phyloP scores from a whole-genome alignment of 2,113 vertebrate species.

The Gambusia holbrooki region DNA sequence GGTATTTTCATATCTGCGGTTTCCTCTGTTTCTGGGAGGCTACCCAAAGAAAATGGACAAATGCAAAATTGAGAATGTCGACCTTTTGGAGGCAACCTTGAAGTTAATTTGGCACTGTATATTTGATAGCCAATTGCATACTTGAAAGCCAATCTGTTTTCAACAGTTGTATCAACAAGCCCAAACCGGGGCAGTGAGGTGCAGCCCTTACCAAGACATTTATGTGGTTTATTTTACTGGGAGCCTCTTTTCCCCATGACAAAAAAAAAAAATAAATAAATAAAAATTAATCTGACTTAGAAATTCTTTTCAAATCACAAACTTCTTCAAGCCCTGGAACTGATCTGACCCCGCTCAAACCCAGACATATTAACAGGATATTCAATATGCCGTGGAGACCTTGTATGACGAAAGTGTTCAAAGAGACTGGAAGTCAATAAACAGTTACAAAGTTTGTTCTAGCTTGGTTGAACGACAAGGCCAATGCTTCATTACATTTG shows the following conservation, averaged over 20 bases:
- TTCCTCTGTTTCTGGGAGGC: slow-evolving; percentile 58
- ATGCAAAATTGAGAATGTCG: slow-evolving; percentile 38
- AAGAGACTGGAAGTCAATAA: slow-evolving; percentile 12
- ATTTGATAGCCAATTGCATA: slow-evolving; percentile 61
- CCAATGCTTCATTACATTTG: not conserved
- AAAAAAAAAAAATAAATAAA: slow-evolving; percentile 30
- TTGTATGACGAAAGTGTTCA: slow-evolving; percentile 4
- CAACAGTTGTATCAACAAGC: slow-evolving; percentile 72
- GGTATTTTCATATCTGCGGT: slow-evolving; percentile 63
- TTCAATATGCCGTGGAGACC: slow-evolving; percentile 2
- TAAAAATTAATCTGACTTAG: not conserved
- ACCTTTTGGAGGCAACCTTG: slow-evolving; percentile 50
- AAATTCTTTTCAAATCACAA: slow-evolving; percentile 23
- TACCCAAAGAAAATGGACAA: slow-evolving; percentile 65
- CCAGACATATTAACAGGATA: slow-evolving; percentile 15
- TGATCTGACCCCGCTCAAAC: slow-evolving; percentile 19
- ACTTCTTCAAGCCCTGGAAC: slow-evolving; percentile 18
- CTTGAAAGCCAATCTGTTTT: slow-evolving; percentile 69
- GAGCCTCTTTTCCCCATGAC: slow-evolving; percentile 22
- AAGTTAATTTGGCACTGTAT: slow-evolving; percentile 57
- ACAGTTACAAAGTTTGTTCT: not conserved
- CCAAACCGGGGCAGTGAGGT: slow-evolving; percentile 30
- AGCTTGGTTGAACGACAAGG: not conserved
- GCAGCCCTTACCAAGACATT: slow-evolving; percentile 41
- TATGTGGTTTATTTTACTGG: slow-evolving; percentile 70